Evolutionary conservation across 2,888 invertebrate genomes (phyloP).

Genomic region (Nowickia ferox): DNA sequence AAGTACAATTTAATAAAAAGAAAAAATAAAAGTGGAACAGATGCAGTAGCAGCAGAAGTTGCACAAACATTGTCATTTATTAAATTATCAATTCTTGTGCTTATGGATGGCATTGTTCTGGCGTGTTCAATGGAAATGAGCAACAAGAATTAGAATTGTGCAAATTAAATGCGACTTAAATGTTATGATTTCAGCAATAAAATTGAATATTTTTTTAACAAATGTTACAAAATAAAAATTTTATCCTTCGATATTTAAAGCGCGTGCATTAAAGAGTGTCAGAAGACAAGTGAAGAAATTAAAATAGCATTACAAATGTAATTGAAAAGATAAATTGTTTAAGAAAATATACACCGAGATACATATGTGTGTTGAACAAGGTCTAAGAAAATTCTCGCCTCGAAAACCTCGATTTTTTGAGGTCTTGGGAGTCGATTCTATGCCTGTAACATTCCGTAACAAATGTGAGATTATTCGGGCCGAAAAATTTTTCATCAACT

Average conservation of each 20-base stretch:
- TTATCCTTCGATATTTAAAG: neutral
- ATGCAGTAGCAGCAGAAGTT: constrained; percentile 35
- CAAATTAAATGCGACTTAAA: constrained; percentile 42
- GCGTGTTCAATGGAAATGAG: constrained; percentile 38
- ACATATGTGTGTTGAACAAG: too few species aligned
- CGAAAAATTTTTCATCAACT: too few species aligned
- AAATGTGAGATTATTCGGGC: too few species aligned
- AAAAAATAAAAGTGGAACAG: constrained; percentile 2
- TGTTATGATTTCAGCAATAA: constrained; percentile 13
- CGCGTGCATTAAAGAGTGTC: too few species aligned
- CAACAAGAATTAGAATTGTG: constrained; percentile 19
- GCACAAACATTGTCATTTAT: constrained; percentile 46
- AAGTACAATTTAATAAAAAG: constrained; percentile 59
- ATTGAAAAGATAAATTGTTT: too few species aligned
- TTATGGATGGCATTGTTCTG: constrained; percentile 37
- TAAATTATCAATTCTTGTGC: constrained; percentile 47
- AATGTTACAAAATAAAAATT: neutral
- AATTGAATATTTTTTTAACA: neutral
- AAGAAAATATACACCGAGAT: too few species aligned
- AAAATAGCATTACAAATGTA: neutral
- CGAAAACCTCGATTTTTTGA: too few species aligned
- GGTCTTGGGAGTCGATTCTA: too few species aligned
- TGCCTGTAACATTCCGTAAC: too few species aligned
- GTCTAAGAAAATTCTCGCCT: too few species aligned
- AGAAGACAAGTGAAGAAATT: too few species aligned